phyloP scores from a whole-genome alignment of 2,888 invertebrate genomes.

The Eueremaeus valkanovi region DNA sequence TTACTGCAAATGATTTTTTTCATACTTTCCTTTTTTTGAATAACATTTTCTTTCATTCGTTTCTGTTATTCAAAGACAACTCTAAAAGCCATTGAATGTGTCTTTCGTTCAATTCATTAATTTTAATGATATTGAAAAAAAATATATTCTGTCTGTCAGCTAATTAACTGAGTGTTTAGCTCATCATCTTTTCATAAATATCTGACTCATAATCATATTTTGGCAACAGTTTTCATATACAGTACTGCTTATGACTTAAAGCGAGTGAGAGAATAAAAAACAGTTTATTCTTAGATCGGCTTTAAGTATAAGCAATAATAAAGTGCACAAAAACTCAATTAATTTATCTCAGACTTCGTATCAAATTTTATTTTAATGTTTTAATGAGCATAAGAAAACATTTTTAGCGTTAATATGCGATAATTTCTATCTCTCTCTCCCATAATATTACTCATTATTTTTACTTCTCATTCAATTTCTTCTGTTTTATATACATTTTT shows the following conservation, averaged over 20 bases:
- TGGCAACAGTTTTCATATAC: not conserved
- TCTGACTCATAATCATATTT: not conserved
- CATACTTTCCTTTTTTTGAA: not conserved
- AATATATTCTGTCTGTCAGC: not conserved
- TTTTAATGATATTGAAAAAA: not conserved
- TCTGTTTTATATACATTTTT: not conserved
- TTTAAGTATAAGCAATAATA: not conserved
- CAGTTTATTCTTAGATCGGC: not conserved
- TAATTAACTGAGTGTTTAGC: slow-evolving; percentile 5
- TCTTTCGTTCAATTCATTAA: not conserved
- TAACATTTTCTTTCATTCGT: not conserved
- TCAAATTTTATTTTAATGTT: not conserved
- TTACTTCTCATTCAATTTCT: not conserved
- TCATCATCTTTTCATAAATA: slow-evolving; percentile 10
- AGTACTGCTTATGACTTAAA: not conserved
- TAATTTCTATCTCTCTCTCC: not conserved
- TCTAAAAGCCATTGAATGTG: not conserved
- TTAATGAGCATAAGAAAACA: not conserved
- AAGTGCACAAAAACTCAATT: not conserved
- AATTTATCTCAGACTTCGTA: not conserved
- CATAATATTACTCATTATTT: not conserved
- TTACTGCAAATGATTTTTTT: not conserved
- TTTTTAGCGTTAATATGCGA: not conserved
- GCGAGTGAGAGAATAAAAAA: not conserved
- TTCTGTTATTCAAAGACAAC: not conserved